Base-by-base conservation (phyloP, 2,113 vertebrate species). In the Eptatretus burgeri region DNA sequence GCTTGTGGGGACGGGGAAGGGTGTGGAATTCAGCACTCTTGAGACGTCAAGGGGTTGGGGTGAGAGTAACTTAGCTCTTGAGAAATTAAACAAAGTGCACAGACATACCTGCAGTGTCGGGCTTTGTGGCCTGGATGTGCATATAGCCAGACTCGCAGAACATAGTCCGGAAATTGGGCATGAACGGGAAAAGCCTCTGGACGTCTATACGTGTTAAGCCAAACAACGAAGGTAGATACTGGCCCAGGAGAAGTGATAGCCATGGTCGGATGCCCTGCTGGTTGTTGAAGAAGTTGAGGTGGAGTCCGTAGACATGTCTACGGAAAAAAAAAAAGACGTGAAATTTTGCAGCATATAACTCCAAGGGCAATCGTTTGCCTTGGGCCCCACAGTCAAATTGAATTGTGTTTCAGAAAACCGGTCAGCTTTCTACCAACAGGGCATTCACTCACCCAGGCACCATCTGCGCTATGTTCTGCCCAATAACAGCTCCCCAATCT, bases 61-160 rank as follows among this genome's bases (percentile, higher is more conserved):
- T 41, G 27, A 41, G 3, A 41, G 27, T 41, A 41, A 5, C 27
- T 41, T 41, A 7, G 27, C 27, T 41, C 27, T 41, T 41, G 7
- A 41, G 3, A 41, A 41, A 41, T 41, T 41, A 50, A 19, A 13
- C 12, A 50, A 16, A 5, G 19, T 64, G 63, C 63, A 50, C 11
- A 16, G 56, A 13, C 62, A 64, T 71, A 84, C 84, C 84, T 72
- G 74, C 76, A 63, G 81, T 83, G 71, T 86, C 84, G 13, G 84
- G 83, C 70, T 86, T 86, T 64, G 84, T 83, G 67, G 69, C 80
- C 70, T 86, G 83, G 70, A 88, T 80, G 71, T 84, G 82, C 5
- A 85, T 1, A 71, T 86, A 85, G 1, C 83, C 83, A 1, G 71
- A 51, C 66, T 88, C 84, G 65, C 62, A 71, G 63, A 86, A 60